Base-by-base conservation (phyloP, 2,888 invertebrate species). In the Chelonus formosanus region DNA sequence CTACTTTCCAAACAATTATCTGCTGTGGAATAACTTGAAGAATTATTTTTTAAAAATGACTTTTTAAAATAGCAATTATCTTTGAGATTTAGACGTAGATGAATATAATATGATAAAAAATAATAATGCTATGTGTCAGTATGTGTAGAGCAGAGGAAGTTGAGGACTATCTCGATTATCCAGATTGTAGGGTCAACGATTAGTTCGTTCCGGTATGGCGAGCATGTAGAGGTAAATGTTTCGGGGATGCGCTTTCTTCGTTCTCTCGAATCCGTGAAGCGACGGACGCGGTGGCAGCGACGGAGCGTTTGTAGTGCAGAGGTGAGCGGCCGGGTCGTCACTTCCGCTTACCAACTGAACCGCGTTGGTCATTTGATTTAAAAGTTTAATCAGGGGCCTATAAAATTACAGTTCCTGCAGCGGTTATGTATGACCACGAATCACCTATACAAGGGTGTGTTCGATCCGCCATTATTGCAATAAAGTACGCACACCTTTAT, bases 311-410 rank as follows among this genome's bases (percentile, higher is more conserved):
- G 80, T 82, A 79, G 84, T 84, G 81, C 84, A 83, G 83, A 84
- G 84, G 84, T 84, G 84, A 84, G 79, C 77, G 82, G 77, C 78
- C 78, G 74, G 77, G 84, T 84, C 84, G 82, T 75, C 78, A 82
- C 81, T 84, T 84, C 84, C 84, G 84, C 77, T 80, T 78, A 77
- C 78, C 80, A 78, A 81, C 76, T 74, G 78, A 81, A 77, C 78
- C 77, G 76, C 78, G 76, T 76, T 80, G 78, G 80, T 76, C 79
- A 75, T 80, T 78, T 75, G 78, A 84, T 84, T 84, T 84, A 81
- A 81, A 84, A 84, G 84, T 84, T 84, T 83, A 84, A 84, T 84
- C 84, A 79, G 80, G 71, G 76, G 74, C 78, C 80, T 82, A 80
- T 81, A 81, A 80, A 84, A 82, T 81, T 80, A 75, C 74, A 71